phyloP scores from a whole-genome alignment of 2,113 vertebrate genomes.

The Lophura nycthemera region DNA sequence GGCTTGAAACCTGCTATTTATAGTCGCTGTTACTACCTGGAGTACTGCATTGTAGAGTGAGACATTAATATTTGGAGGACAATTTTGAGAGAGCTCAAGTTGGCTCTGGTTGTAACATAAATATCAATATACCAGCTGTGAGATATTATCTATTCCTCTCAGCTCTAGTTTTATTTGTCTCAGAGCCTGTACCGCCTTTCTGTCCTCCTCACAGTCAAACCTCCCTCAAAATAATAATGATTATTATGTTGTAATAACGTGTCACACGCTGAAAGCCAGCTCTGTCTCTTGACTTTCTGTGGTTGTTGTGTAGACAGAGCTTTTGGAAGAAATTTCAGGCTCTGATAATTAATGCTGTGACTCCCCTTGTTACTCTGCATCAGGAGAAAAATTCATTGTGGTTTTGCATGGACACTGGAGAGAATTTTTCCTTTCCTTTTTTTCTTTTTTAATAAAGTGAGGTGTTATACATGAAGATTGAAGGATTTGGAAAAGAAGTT shows the following conservation, averaged over 20 bases:
- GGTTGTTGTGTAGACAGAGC: neutral
- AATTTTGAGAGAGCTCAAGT: conserved; percentile 22
- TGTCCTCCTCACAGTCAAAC: conserved; percentile 16
- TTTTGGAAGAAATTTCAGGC: conserved; percentile 30
- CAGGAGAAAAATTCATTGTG: neutral
- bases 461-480: neutral
- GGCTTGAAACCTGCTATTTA: conserved; percentile 37
- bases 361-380: neutral
- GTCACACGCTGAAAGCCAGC: conserved; percentile 35
- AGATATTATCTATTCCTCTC: conserved; percentile 11
- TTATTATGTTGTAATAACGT: conserved; percentile 39
- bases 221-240: conserved; percentile 41
- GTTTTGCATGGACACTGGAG: neutral
- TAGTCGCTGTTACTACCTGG: conserved; percentile 40
- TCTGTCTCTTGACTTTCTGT: conserved; percentile 9
- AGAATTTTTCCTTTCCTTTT: neutral
- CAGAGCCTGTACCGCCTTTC: conserved; percentile 7
- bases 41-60: neutral
- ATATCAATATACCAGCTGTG: conserved; percentile 51
- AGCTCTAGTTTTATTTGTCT: conserved; percentile 50
- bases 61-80: conserved; percentile 28
- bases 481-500: neutral
- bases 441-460: neutral
- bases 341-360: conserved; percentile 29
- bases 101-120: conserved; percentile 31